These are phyloP conservation scores for Catagonus wagneri DNA, from an alignment of 2,113 vertebrate genomes.

Conservation along the genomic window DNA sequence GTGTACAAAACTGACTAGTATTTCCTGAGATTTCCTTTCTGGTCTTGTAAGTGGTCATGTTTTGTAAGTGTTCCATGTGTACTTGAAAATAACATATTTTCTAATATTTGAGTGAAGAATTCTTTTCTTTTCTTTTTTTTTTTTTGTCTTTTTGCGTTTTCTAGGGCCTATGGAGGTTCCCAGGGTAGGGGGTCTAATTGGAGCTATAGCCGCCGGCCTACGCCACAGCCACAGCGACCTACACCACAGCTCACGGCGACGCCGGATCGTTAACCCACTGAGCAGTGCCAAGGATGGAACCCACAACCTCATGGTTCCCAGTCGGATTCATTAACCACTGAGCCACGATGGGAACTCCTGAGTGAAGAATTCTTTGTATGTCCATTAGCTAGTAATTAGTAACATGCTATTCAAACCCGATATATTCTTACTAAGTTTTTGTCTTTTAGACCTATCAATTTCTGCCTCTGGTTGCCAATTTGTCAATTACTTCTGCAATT, in stretches of 20 bases:
- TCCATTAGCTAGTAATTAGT: background rate
- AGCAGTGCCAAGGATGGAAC: no score
- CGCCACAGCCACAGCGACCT: no score
- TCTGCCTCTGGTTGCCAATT: background rate
- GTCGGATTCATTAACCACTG: no score
- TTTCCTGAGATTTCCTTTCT: background rate
- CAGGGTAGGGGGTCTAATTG: no score
- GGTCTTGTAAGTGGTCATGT: background rate
- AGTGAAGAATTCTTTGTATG: background rate
- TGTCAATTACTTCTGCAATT: background rate
- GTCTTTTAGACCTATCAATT: background rate
- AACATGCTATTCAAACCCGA: background rate
- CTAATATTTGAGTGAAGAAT: background rate
- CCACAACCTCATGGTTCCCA: no score
- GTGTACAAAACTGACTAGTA: background rate
- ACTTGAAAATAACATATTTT: background rate
- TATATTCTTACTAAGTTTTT: background rate
- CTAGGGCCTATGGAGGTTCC: no score
- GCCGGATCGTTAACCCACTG: no score
- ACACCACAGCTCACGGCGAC: no score
- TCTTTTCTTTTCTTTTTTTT: no score
- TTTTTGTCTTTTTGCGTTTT: no score
- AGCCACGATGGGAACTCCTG: no score
- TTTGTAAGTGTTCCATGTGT: background rate
- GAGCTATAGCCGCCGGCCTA: no score